Conservation (phyloP, 23 tunicate genomes). For the Trididemnum miniatum region DNA sequence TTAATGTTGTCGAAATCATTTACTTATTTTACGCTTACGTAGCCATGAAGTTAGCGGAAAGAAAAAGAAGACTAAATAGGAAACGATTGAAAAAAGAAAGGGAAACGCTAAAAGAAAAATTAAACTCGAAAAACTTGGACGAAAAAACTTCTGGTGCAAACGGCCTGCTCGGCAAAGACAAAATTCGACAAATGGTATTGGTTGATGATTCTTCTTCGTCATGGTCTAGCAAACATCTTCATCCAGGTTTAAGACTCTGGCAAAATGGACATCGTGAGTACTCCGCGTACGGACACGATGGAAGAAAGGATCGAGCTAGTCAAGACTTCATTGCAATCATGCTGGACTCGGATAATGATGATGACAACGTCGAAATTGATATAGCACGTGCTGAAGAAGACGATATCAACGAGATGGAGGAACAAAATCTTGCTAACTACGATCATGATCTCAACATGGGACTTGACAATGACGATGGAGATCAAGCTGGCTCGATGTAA, state of each 20-base stretch:
- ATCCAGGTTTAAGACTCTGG: neutral
- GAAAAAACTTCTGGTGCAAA: neutral
- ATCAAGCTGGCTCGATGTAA: conserved; percentile 3
- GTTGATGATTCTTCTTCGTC: neutral
- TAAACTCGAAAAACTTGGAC: neutral
- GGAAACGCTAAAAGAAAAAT: neutral
- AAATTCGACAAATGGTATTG: neutral
- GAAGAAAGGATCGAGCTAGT: neutral
- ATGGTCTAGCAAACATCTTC: neutral
- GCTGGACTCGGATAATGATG: conserved; percentile 58
- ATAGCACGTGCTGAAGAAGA: conserved; percentile 38
- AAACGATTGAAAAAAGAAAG: neutral
- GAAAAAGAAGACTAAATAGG: neutral
- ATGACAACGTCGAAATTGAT: conserved; percentile 28
- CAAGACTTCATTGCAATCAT: conserved; percentile 18
- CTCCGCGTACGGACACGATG: neutral
- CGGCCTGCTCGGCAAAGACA: neutral
- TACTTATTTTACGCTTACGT: conserved; percentile 65
- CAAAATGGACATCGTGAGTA: neutral
- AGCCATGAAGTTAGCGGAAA: neutral
- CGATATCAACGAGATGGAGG: conserved; percentile 20
- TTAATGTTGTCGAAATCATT: conserved; percentile 62
- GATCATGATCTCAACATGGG: conserved; percentile 7
- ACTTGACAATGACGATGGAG: conserved; percentile 17
- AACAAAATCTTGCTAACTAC: conserved; percentile 13